A percentile compares a stretch with the other conserved stretches of the same genome.
Conservation (phyloP, 2,113 vertebrate species). For the Illadopsis cleaveri region DNA sequence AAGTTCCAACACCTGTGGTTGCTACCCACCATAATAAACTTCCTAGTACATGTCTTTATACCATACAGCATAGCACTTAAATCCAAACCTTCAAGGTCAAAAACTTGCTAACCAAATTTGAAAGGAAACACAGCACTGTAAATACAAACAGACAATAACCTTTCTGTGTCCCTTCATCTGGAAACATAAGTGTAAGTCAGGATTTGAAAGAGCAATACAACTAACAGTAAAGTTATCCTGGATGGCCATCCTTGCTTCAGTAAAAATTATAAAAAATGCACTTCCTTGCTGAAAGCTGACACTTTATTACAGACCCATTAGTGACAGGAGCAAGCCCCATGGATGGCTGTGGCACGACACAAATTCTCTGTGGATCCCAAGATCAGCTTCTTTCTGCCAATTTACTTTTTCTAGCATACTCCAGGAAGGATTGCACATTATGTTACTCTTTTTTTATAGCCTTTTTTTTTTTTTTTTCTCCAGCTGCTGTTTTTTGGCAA, state of each 20-base stretch:
- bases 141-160: not conserved
- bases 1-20: not conserved
- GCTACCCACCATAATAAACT: not conserved
- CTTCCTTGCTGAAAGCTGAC: not conserved
- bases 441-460: not conserved
- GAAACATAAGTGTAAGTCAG: not conserved
- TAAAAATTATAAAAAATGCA: not conserved
- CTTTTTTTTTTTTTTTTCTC: not conserved
- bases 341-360: accelerated
- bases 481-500: not conserved
- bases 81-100: not conserved
- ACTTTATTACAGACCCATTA: not conserved
- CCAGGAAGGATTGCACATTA: not conserved
- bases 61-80: not conserved
- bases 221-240: not conserved
- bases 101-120: not conserved
- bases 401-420: not conserved
- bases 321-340: not conserved
- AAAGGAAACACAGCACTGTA: not conserved
- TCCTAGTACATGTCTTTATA: not conserved
- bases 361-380: not conserved
- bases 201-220: not conserved
- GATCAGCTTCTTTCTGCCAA: not conserved
- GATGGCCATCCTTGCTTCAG: not conserved
- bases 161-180: not conserved